Percentiles rank a stretch among this genome's conserved stretches.
phyloP scores from a whole-genome alignment of 53 echinoderm and acorn worm species.

The Hippasteria phrygiana region DNA sequence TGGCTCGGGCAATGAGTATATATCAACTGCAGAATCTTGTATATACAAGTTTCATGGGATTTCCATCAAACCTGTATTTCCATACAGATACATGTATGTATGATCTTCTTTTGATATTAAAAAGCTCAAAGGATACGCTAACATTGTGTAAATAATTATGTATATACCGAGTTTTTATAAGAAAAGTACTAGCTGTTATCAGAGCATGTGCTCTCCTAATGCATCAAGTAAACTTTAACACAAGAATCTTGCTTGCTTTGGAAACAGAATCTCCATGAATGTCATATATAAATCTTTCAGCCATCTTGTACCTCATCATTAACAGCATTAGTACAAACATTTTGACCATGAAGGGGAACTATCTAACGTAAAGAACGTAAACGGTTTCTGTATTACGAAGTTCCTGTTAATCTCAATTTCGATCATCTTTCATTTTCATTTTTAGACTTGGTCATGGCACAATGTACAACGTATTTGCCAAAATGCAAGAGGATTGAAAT shows the following conservation, averaged over 20 bases:
- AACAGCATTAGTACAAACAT: neutral
- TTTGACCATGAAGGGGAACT: neutral
- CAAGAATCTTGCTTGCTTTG: neutral
- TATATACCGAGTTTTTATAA: slow-evolving; percentile 14
- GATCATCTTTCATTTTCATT: no score
- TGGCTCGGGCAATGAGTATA: neutral
- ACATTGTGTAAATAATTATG: slow-evolving; percentile 27
- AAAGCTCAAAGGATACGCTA: neutral
- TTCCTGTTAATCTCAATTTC: no score
- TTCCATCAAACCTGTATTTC: no score
- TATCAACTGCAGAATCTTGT: neutral
- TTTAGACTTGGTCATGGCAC: no score
- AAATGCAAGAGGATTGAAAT: no score
- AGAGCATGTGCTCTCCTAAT: neutral
- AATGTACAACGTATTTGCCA: no score
- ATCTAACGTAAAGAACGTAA: no score
- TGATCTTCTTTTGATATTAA: slow-evolving; percentile 3
- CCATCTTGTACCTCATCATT: neutral
- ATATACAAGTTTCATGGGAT: neutral
- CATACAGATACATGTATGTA: neutral
- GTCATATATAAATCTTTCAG: neutral
- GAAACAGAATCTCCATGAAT: neutral
- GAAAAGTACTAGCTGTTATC: slow-evolving; percentile 34
- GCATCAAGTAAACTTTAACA: neutral
- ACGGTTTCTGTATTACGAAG: no score